Base-by-base conservation (phyloP, 2,113 vertebrate species). In the Vidua chalybeata region DNA sequence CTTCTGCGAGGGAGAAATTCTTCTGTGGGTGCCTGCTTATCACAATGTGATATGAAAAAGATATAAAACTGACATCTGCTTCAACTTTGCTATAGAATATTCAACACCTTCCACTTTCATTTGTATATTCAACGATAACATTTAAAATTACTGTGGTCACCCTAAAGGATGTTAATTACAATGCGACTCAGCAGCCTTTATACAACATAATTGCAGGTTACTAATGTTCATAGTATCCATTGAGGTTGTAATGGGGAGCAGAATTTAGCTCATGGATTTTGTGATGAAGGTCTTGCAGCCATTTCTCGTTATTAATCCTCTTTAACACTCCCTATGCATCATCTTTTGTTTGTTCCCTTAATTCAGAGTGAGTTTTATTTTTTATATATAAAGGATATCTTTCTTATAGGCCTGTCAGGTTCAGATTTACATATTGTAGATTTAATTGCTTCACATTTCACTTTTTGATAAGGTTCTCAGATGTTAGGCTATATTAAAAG, bases 361-460 rank as follows among this genome's bases (percentile, higher is more conserved):
- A 94, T 94, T 97, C 83, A 96, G 94, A 90, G 62, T 79, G 59
- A 84, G 33, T 96, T 95, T 81, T 95, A 89, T 75, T 95, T 97
- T 97, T 97, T 89, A 56, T 82, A 88, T 63, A 72, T 93, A 87
- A 90, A 94, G 88, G 74, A 92, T 80, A 89, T 93, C 80, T 89
- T 94, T 86, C 94, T 92, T 93, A 90, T 59, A 90, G 93, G 77
- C 83, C 92, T 90, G 93, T 84, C 93, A 95, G 93, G 84, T 90
- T 94, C 76, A 96, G 84, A 95, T 94, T 96, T 94, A 86, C 48
- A 35, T 93, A 94, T 58, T 91, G 59, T 89, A 95, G 69, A 92
- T 97, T 96, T 97, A 97, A 97, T 96, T 97, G 95, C 94, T 97
- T 97, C 93, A 95, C 90, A 85, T 95, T 97, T 96, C 74, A 85